Evolutionary conservation across 1,140 invertebrate species (phyloP).

Genomic region (Drusus annulatus): DNA sequence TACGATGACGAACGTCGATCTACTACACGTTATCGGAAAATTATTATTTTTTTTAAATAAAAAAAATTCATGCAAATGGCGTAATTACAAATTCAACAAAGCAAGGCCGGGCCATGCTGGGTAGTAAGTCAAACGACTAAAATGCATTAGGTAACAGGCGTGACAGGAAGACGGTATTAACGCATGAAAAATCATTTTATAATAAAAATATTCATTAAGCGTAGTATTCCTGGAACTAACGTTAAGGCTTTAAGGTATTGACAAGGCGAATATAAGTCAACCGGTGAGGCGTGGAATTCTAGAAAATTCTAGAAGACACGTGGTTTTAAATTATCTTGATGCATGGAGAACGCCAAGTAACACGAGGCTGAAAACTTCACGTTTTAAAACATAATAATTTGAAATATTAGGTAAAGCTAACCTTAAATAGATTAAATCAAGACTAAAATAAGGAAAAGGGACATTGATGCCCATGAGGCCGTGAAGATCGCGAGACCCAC

Average conservation of each 20-base stretch:
- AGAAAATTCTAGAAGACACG: conserved; percentile 23
- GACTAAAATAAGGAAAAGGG: no score
- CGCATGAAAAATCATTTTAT: neutral
- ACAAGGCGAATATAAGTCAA: neutral
- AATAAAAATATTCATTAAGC: neutral
- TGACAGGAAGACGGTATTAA: neutral
- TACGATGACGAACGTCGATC: neutral
- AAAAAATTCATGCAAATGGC: no score
- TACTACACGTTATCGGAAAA: neutral
- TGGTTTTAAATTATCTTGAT: neutral
- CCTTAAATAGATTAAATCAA: neutral
- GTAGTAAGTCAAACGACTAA: no score
- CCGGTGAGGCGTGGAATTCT: conserved; percentile 4
- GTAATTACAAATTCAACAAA: no score
- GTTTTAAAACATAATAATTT: neutral
- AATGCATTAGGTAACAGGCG: neutral
- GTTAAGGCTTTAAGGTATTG: no score
- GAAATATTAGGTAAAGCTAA: neutral
- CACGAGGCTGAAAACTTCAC: neutral
- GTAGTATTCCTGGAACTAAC: no score
- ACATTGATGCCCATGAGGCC: no score
- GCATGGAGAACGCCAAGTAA: neutral
- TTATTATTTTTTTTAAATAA: no score
- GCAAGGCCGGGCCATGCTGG: no score
- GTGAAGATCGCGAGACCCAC: no score